phyloP scores from a whole-genome alignment of 2,888 invertebrate genomes.

The Dysmachus trigonus region DNA sequence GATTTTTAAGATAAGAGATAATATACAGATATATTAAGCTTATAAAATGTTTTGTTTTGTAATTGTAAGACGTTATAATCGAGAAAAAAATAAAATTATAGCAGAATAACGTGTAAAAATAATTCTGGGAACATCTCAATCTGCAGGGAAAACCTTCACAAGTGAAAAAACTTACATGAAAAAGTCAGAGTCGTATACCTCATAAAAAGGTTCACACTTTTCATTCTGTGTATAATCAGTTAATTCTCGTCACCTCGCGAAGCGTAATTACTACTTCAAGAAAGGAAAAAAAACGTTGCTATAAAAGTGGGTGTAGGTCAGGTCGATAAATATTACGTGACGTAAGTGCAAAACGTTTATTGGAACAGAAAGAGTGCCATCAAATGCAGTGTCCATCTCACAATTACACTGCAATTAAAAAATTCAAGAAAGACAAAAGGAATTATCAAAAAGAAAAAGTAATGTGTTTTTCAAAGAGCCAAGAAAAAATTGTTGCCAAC shows the following conservation, averaged over 20 bases:
- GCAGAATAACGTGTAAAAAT: neutral
- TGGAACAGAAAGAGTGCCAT: neutral
- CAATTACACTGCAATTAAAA: neutral
- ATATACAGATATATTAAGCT: too few species aligned
- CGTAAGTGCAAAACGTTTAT: constrained; percentile 22
- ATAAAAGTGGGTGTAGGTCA: constrained; percentile 35
- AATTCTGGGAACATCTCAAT: neutral
- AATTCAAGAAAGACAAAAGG: neutral
- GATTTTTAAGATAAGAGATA: too few species aligned
- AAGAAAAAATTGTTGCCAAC: constrained; percentile 3
- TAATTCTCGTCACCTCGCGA: constrained; percentile 15
- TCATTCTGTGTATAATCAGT: neutral
- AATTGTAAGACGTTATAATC: neutral
- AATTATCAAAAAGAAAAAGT: neutral
- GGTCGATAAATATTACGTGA: constrained; percentile 31
- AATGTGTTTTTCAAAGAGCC: neutral
- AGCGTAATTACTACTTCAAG: neutral
- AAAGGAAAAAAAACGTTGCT: constrained; percentile 25
- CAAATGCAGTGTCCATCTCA: neutral
- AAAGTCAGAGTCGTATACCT: neutral
- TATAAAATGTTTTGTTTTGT: neutral
- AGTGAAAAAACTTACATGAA: neutral
- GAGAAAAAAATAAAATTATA: neutral
- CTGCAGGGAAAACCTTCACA: neutral
- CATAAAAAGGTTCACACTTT: neutral